Base-by-base conservation (phyloP, 2,113 vertebrate species). In the Dendropsophus ebraccatus region DNA sequence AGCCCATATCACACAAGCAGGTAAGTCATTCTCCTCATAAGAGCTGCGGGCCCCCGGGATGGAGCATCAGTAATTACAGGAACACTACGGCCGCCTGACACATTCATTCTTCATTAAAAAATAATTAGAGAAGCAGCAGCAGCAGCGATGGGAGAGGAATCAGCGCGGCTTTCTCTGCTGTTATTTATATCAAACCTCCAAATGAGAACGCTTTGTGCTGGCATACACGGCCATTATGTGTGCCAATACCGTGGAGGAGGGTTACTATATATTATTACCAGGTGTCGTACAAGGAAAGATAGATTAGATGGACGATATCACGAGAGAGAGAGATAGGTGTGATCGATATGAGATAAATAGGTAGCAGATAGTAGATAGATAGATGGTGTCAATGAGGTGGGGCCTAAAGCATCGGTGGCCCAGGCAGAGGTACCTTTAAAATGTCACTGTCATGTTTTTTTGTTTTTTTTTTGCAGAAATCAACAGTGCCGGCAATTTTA, bases 91-190 rank as follows among this genome's bases (percentile, higher is more conserved):
- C 25, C 23, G 30, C 30, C 47, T 41, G 21, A 30, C 11, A 58
- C 30, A 58, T 58, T 58, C n/a, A 32, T 79, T 76, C 10, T n/a
- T 58, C 35, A 79, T 79, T 58, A 23, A 79, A 54, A 12, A 56
- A 78, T 50, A 78, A 56, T 78, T 52, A 56, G 30, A 35, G 56
- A 56, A 35, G 3, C 16, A 47, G 45, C 0, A 35, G 56, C 35
- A 35, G 3, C 16, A 47, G 45, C 0, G 16, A 74, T 47, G 52
- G 41, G 49, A 75, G 23, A 49, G 72, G 13, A 47, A 75, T 50
- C 41, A 75, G 28, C 12, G 16, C 8, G 21, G 2, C 32, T 37
- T 21, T 35, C 21, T 37, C 35, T 17, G 5, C 10, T 14, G 70
- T 19, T 10, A 21, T 52, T 17, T 19, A 28, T 50, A 54, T 8